A percentile compares a stretch with the other conserved stretches of the same genome.
Conservation (phyloP, 2,888 invertebrate species). For the Rhimphoctona megacephalus region DNA sequence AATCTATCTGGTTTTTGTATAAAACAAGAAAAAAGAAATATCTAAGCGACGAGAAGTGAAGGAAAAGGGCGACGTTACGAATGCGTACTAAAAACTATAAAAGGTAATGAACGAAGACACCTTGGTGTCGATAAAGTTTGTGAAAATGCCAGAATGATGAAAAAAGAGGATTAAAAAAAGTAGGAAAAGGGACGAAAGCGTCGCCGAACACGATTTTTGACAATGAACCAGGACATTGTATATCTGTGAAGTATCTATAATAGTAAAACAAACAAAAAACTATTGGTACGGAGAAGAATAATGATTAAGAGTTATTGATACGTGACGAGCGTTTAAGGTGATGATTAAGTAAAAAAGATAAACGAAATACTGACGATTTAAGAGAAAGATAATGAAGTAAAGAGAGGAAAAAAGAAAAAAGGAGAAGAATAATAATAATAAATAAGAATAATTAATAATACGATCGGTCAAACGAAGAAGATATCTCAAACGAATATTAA, state of each 20-base stretch:
- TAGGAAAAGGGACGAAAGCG: constrained; percentile 22
- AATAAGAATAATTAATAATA: constrained; percentile 43
- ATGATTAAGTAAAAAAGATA: constrained; percentile 24
- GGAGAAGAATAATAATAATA: constrained; percentile 40
- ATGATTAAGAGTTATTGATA: constrained; percentile 67
- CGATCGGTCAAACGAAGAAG: constrained; percentile 58
- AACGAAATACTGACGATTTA: constrained; percentile 25
- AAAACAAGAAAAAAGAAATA: constrained; percentile 34
- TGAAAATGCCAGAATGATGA: constrained; percentile 26
- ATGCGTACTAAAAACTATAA: not conserved
- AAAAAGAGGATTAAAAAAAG: constrained; percentile 7
- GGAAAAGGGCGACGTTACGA: constrained; percentile 34
- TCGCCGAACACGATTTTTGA: constrained; percentile 56
- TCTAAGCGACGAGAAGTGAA: constrained; percentile 50
- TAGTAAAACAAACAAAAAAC: constrained; percentile 42
- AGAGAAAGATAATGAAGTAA: constrained; percentile 42
- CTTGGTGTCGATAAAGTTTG: constrained; percentile 9
- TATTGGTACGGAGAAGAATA: constrained; percentile 62
- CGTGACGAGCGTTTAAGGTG: constrained; percentile 57
- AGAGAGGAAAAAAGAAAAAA: constrained; percentile 4
- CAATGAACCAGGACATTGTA: constrained; percentile 69
- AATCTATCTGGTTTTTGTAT: constrained; percentile 72
- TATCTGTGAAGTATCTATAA: constrained; percentile 70
- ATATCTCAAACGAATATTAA: constrained; percentile 71
- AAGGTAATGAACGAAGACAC: not conserved